Base-by-base conservation (phyloP, 2,888 invertebrate genomes). In the Erebia epiphron region DNA sequence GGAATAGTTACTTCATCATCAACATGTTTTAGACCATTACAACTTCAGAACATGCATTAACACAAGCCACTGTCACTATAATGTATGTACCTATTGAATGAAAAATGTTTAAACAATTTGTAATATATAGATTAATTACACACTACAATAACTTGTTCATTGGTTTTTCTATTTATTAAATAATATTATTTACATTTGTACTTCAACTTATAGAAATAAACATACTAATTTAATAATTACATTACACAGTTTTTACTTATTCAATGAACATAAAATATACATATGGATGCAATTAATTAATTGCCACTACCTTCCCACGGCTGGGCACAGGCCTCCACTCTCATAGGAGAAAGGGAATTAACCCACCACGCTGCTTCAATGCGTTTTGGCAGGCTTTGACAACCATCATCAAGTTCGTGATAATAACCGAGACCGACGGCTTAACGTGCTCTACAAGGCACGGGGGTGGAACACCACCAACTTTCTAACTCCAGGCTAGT, bases 81-180 rank as follows among this genome's bases (percentile, higher is more conserved):
- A 1, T 14, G 14, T 13, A 43, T 49, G 21, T 49, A n/a, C n/a
- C n/a, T n/a, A 21, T 21, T 14, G 9, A 18, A 21, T 14, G 13
- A 46, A 46, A 18, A 14, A 9, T 18, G 13, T 21, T 49, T 46
- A 13, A 21, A 21, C 49, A 14, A 21, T 62, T 35, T 62, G 61
- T 62, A 62, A 11, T 13, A 62, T 46, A 62, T 62, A 46, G 21
- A 62, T 62, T n/a, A 49, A 62, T 62, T 7, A 49, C 61, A 60
- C 43, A 43, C 11, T 41, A 49, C 18, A 21, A 46, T 21, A 21
- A 21, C 41, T 43, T 46, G 21, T n/a, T 62, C 62, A 49, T 62
- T 62, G 62, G 62, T 62, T 62, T 62, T 41, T 62, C 7, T 62
- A 62, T 49, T 62, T 46, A 46, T 61, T 62, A 21, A 49, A 43